Conservation (phyloP, 2,113 vertebrate species). For the Herpetotheres cachinnans region DNA sequence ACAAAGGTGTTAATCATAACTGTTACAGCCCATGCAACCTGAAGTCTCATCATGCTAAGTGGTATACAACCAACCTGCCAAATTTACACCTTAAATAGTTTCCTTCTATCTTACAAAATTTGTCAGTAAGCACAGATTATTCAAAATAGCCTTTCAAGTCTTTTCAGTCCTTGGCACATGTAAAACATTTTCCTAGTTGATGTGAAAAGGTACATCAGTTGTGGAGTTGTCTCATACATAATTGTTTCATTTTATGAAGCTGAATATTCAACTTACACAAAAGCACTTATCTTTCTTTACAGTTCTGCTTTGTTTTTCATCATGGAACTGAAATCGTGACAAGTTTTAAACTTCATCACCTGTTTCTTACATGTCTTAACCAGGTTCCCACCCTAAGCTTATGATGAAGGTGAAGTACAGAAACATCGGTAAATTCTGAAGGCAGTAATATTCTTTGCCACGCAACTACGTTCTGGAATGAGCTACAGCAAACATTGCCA, state of each 20-base stretch:
- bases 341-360: background rate
- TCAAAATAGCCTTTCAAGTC: background rate
- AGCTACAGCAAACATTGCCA: background rate
- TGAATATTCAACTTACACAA: background rate
- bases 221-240: background rate
- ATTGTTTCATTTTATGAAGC: background rate
- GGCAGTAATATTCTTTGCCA: background rate
- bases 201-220: background rate
- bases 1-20: background rate
- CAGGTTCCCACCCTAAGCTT: background rate
- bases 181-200: background rate
- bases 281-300: background rate
- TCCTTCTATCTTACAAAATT: background rate
- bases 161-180: background rate
- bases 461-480: rapidly evolving
- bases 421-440: background rate
- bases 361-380: background rate
- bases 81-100: background rate
- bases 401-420: background rate
- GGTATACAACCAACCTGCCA: background rate
- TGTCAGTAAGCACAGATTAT: background rate
- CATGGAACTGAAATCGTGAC: background rate
- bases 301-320: background rate
- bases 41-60: background rate
- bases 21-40: background rate